phyloP scores from a whole-genome alignment of 1,140 invertebrate species.

The Adelges cooleyi region DNA sequence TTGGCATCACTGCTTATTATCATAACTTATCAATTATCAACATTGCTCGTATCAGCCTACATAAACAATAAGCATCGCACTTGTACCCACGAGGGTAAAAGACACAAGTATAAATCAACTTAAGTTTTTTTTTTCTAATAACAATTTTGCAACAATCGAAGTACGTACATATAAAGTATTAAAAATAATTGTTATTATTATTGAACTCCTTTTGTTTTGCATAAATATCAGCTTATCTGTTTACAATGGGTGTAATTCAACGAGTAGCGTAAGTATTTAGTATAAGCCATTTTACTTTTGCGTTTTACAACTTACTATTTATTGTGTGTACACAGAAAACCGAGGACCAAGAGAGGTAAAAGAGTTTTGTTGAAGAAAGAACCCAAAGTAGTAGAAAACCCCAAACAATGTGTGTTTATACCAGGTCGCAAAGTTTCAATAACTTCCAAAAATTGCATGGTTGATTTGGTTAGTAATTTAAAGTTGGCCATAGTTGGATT shows the following conservation, averaged over 20 bases:
- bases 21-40: no score
- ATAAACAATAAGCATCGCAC: no score
- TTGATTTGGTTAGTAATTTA: conserved; percentile 61
- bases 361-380: conserved; percentile 65
- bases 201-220: no score
- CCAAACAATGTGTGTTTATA: conserved; percentile 73
- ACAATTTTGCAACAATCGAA: no score
- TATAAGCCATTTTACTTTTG: neutral
- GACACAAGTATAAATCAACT: no score
- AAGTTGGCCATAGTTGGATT: neutral
- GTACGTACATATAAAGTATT: no score
- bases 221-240: no score
- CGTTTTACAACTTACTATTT: neutral
- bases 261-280: conserved; percentile 40
- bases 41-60: no score
- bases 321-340: conserved; percentile 34
- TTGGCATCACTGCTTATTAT: no score
- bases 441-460: conserved; percentile 58
- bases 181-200: no score
- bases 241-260: conserved; percentile 37
- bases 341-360: conserved; percentile 80
- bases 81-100: no score
- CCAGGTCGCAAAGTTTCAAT: conserved; percentile 75
- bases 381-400: conserved; percentile 79
- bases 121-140: no score